Base-by-base conservation (phyloP, 2,113 vertebrate species). In the Neolamprologus hecqui region DNA sequence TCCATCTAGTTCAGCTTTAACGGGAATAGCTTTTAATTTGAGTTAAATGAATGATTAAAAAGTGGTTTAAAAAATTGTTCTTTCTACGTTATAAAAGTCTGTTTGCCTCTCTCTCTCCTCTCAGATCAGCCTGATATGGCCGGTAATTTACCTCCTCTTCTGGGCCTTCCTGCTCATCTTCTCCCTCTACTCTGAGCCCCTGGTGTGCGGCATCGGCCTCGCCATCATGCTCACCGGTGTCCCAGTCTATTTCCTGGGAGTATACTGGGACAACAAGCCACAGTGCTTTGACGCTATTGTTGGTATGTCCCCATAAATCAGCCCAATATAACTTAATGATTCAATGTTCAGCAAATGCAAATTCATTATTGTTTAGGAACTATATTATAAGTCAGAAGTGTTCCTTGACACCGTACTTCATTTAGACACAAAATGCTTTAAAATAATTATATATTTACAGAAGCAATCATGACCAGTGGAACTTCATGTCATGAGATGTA, bases 91-190 rank as follows among this genome's bases (percentile, higher is more conserved):
- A 40, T 51, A 49, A 13, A 75, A 28, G 1, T 47, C 6, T 77
- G 6, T n/a, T n/a, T 23, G n/a, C 19, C 60, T 37, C 12, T 33
- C 31, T 60, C 10, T 26, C 47, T 63, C 80, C 42, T 88, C 80
- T 12, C 95, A 98, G 98, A 84, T 98, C 90, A 98, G 92, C 90
- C 94, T 98, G 73, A 92, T 98, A 47, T 98, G 98, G 95, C 98
- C 98, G 0, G 93, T 97, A 15, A 96, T 98, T 94, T 98, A 98
- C 93, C 94, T 98, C 93, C 84, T 98, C 51, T 98, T 98, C 95
- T 98, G 98, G 98, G 98, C 97, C 83, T 98, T 98, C 95, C 90
- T 98, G 89, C 95, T 98, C 84, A 94, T 98, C 91, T 98, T 98
- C 95, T 98, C 97, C 81, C 95, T 98, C 11, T 98, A 97, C 96